Conservation (phyloP, 2,113 vertebrate genomes). For the Gopherus flavomarginatus region DNA sequence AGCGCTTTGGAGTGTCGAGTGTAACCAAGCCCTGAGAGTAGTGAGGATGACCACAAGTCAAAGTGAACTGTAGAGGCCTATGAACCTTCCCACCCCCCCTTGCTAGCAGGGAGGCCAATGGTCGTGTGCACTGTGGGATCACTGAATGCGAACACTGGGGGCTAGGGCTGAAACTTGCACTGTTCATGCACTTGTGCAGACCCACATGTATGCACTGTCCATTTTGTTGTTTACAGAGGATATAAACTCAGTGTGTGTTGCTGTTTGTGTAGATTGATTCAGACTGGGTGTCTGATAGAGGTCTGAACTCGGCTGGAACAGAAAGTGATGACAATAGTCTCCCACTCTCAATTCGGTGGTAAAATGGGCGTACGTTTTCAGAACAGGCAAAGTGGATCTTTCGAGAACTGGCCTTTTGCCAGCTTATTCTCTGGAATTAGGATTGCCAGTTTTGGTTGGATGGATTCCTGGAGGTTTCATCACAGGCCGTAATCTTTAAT, state of each 20-base stretch:
- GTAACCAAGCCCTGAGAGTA: background rate
- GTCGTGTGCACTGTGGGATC: background rate
- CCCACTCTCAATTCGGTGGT: background rate
- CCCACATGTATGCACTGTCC: too few relatives aligned
- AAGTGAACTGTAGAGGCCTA: background rate
- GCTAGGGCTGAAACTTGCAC: background rate
- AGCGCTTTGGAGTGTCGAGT: too few relatives aligned
- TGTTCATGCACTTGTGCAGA: background rate
- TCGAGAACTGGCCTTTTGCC: background rate
- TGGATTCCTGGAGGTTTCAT: too few relatives aligned
- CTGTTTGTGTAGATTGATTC: background rate
- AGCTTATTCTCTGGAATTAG: background rate
- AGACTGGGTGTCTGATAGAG: background rate
- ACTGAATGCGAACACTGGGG: background rate
- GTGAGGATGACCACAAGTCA: too few relatives aligned
- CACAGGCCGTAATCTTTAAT: too few relatives aligned
- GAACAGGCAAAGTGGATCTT: background rate
- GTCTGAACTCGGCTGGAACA: background rate
- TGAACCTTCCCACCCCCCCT: background rate
- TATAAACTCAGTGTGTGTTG: background rate
- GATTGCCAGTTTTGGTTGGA: too few relatives aligned
- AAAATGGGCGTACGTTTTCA: background rate
- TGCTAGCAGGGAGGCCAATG: background rate
- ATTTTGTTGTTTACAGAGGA: background rate
- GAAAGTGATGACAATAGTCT: background rate